Evolutionary conservation across 2,888 invertebrate species (phyloP).

Genomic region (Rugalucina vietnamica): DNA sequence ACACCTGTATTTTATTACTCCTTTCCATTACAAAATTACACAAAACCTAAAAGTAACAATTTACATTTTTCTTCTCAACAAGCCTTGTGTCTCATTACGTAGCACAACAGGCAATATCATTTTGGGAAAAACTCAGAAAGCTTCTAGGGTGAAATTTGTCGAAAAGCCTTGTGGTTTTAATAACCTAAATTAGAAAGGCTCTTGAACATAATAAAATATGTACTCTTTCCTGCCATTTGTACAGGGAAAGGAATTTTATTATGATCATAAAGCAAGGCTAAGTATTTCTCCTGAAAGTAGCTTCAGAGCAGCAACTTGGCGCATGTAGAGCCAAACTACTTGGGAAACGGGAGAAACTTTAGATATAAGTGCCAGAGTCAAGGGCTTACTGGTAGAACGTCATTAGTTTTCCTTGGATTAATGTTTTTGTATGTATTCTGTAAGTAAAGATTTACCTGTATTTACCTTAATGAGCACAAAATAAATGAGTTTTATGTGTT

Average conservation of each 20-base stretch:
- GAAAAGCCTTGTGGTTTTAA: conserved; percentile 56
- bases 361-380: background rate
- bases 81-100: background rate
- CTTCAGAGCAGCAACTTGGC: background rate
- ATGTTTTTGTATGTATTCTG: background rate
- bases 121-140: background rate
- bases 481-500: background rate
- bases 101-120: background rate
- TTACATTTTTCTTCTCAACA: background rate
- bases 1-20: background rate
- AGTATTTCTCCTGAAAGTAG: conserved; percentile 19
- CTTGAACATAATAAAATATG: conserved; percentile 59
- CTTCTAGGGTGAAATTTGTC: conserved; percentile 27
- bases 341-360: background rate
- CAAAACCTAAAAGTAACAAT: background rate
- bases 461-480: background rate
- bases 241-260: conserved; percentile 58
- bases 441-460: background rate
- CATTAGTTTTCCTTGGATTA: background rate
- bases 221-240: conserved; percentile 54
- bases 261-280: conserved; percentile 62
- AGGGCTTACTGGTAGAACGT: background rate
- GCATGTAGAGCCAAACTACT: background rate
- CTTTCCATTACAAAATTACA: conserved; percentile 3
- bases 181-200: conserved; percentile 55